Base-by-base conservation (phyloP, 2,797 vertebrate species). In the Thunnus albacares region DNA sequence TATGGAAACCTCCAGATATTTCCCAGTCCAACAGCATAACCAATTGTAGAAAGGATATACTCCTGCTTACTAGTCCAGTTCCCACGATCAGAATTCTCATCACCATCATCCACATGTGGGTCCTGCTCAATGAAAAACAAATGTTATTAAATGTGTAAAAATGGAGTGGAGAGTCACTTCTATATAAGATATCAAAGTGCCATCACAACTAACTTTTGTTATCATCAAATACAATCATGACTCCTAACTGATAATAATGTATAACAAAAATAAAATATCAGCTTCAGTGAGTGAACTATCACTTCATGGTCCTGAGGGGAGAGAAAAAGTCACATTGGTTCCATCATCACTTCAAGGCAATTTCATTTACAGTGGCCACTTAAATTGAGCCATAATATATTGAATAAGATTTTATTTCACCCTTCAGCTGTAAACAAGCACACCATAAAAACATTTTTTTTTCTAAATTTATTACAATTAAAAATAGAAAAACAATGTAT, bases 1-100 rank as follows among this genome's bases (percentile, higher is more conserved):
- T 98, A 99, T 1, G 98, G 98, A 89, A 99, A 99, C 59, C 98
- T 94, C 98, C 98, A 99, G 43, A 99, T 96, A 30, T 99, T 99
- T 63, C 98, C 98, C 63, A 99, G 91, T 58, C 98, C 98, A 24
- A 99, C 97, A 6, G 98, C 98, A 0, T 98, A 98, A 82, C 98
- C 98, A 26, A 99, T 94, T 94, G 97, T 96, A 71, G 98, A 99
- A 1, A 99, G 95, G 59, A 99, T 94, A 80, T 99, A 98, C 57
- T 99, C 98, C 0, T 69, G 94, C 88, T 99, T 99, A 75, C 41
- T 97, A 1, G 96, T 89, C 98, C 98, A 99, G 93, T 98, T 97
- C 3, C 96, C 97, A 15, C 97, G 96, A 1, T 96, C 96, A 0
- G 9, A 0, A 57, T 97, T 97, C 87, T 97, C 96, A 81, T 97